phyloP scores from a whole-genome alignment of 2,113 vertebrate genomes.

The Leucopsar rothschildi region DNA sequence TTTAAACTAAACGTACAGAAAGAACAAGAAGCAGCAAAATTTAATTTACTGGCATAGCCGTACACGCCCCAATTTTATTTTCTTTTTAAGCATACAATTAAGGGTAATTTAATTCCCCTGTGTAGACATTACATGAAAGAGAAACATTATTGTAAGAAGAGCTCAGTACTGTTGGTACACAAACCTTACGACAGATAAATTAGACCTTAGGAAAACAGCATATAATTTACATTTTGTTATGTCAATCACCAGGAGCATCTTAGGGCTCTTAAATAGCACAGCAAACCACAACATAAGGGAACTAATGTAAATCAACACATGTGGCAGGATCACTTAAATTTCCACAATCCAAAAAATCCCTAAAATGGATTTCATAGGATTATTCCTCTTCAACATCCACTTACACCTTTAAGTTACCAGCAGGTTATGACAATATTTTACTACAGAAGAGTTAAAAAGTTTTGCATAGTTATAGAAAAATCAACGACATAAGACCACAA shows the following conservation, averaged over 20 bases:
- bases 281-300: slow-evolving; percentile 30
- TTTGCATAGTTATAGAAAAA: not conserved
- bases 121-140: not conserved
- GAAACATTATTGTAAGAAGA: slow-evolving; percentile 20
- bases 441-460: not conserved
- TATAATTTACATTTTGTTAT: slow-evolving; percentile 63
- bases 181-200: slow-evolving; percentile 63
- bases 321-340: not conserved
- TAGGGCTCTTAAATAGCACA: slow-evolving; percentile 15
- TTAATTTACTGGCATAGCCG: slow-evolving; percentile 19
- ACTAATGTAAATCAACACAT: slow-evolving; percentile 22
- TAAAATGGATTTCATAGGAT: not conserved
- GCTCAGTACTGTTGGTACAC: slow-evolving; percentile 22
- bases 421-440: not conserved
- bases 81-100: slow-evolving; percentile 31
- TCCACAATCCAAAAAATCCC: not conserved
- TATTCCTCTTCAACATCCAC: not conserved
- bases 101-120: slow-evolving; percentile 19
- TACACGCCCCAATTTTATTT: slow-evolving; percentile 20
- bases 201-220: slow-evolving; percentile 56
- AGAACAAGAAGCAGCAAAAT: slow-evolving; percentile 7
- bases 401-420: not conserved
- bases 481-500: not conserved
- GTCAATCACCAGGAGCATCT: slow-evolving; percentile 56
- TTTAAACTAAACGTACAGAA: slow-evolving; percentile 52